Base-by-base conservation (phyloP, 1,140 invertebrate genomes). In the Meloidogyne chitwoodi region DNA sequence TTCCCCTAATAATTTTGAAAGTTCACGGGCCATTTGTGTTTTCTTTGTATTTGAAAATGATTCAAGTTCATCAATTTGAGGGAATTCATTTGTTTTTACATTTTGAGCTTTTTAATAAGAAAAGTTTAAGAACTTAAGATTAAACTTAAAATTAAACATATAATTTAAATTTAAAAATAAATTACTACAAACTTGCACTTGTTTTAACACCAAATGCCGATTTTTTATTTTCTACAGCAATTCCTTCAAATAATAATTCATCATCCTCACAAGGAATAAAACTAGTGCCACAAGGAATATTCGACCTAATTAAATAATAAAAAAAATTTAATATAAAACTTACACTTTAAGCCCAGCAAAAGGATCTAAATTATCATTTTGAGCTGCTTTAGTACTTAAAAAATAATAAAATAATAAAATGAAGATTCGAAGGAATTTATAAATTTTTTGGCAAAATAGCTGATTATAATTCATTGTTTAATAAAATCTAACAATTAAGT, bases 211-310 rank as follows among this genome's bases (percentile, higher is more conserved):
- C 63, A 78, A 77, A 76, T 22, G 48, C 5, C 0, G 38, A n/a
- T 65, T 29, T 41, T 34, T 24, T 29, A 27, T 44, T 71, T 27
- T 38, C 38, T 29, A 31, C 2, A 16, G 29, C 22, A 16, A 24
- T 19, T 79, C 66, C 61, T 34, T 61, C 63, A n/a, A 78, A 70
- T 63, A 29, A 72, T 22, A 81, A 77, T 44, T 69, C 66, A 44
- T 34, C 44, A 29, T 67, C 80, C 29, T 29, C 78, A 77, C 83
- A 84, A 6, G 84, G 84, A 19, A 82, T 71, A 48, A 84, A 84
- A 71, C 83, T 84, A 27, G 76, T 71, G 8, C 83, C 83, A 75
- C 83, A 84, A 11, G 83, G 84, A 68, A 84, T 83, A 48, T 84
- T 86, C n/a, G 48, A 56, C 5, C 48, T 56, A n/a, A 56, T 56